Base-by-base conservation (phyloP, 2,797 vertebrate genomes). In the Tokudaia tokunoshimensis region DNA sequence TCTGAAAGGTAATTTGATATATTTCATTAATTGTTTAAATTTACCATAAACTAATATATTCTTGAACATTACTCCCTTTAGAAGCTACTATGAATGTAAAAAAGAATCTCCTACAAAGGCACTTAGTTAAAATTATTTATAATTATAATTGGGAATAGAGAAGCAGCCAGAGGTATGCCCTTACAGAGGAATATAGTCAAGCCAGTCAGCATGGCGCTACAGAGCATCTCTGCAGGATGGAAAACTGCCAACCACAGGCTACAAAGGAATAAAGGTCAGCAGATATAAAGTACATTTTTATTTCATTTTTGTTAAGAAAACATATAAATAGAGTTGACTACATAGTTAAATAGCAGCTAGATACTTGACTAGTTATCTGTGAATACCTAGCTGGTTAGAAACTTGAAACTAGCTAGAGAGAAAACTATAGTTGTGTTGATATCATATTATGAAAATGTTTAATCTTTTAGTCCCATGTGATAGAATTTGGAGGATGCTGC, bases 251-350 rank as follows among this genome's bases (percentile, higher is more conserved):
- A 70, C 34, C 8, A 37, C 70, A 55, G 15, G 3, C 20, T 91
- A 29, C 67, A 93, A 76, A 83, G 31, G 9, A 14, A 90, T 15
- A 88, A 90, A 84, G 74, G 6, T 47, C 26, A 37, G 11, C 57
- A 84, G 92, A 89, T 2, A 55, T 44, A 26, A 94, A 89, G 26
- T 59, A 82, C 34, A 9, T 47, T 41, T 41, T 41, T n/a, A 81
- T 37, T 72, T 94, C 15, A 59, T 82, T 94, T 95, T 92, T 91
- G 86, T 94, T 76, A 88, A 91, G 72, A 67, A 89, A 92, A 82
- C 13, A 22, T 74, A 67, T 52, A 91, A 89, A 47, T 26, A 70
- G 67, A 92, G 17, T 44, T 74, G 76, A 90, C 19, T 88, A 34
- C 7, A 15, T 70, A 83, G 14, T 65, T 65, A 84, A 31, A 44